Base-by-base conservation (phyloP, 2,888 invertebrate genomes). In the Leptarthrus brevirostris region DNA sequence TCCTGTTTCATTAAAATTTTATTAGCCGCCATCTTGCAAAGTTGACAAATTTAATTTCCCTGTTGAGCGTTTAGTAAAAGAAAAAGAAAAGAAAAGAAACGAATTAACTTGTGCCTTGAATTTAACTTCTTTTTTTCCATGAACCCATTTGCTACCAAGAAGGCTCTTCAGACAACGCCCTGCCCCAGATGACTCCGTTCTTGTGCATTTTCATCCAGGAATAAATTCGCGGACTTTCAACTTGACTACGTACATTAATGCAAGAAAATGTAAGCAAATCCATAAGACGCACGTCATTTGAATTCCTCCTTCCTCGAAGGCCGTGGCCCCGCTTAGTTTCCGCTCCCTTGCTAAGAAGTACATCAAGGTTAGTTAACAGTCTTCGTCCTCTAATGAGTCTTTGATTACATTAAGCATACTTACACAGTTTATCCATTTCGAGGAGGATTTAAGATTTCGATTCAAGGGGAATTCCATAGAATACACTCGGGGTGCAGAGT, bases 341-440 rank as follows among this genome's bases (percentile, higher is more conserved):
- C 40, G 40, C n/a, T 6, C 40, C n/a, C 8, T 8, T n/a, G 12
- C n/a, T 3, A 12, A 40, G 40, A 40, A 44, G 26, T 52, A 69
- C 52, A 69, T 69, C 69, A 69, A 69, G 69, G 52, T 69, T 69
- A 49, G 69, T 34, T 69, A 69, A 69, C 58, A 36, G 49, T 69
- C 34, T 69, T 34, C 52, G 40, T 20, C 16, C 14, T 16, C 30
- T 69, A 69, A 69, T 69, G 69, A 52, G 52, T 49, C 69, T 52
- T 52, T 69, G 69, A 69, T 69, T 49, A 52, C 36, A 69, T 69
- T 69, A 64, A 69, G 49, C 36, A 18, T 69, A 49, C 69, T 69
- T 69, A 69, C 69, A 69, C 52, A 49, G 52, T 69, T 69, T 52
- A 69, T 69, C 69, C 69, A 69, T 69, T 69, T 69, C 69, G 34